Evolutionary conservation across 2,888 invertebrate genomes (phyloP), one percentile per base, ranked within the genome.

Genomic region (Rhogogaster chlorosoma): DNA sequence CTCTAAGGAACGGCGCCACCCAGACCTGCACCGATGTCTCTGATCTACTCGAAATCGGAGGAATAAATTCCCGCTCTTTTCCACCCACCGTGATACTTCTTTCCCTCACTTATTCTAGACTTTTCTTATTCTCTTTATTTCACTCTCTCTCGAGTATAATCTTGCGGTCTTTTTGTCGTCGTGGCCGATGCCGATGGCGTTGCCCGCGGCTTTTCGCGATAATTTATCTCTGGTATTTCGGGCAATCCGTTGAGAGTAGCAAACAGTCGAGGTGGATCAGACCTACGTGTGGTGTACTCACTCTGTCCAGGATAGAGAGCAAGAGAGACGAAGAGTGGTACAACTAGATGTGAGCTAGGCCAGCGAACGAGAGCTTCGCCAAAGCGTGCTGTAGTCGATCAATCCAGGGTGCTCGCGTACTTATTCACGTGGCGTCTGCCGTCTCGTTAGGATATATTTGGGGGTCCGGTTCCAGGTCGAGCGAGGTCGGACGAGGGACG

Each of bases 71-170:
- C 73, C 75, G n/a, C 84, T 57, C 36, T 75, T 45, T 84, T 84
- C n/a, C n/a, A 38, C 26, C 78, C 94, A 94, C 93, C 94, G 92
- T 91, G 92, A 92, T 92, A 93, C 93, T 67, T 78, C 83, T 77
- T 83, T 61, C 15, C 45, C 49, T 22, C 3, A 26, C 73, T 4
- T 6, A 0, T 82, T 86, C 85, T 84, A 77, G 84, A 57, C 85
- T 85, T 70, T 71, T 84, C 83, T 85, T n/a, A 70, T 77, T 85
- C 49, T 75, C 78, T 70, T 29, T 78, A 45, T 49, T 73, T 45
- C 83, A 71, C 64, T 84, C 85, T 77, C 84, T 83, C 85, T 84
- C 80, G 73, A 77, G 85, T 86, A 84, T 71, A 84, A 53, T 57
- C 70, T 42, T n/a, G 67, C 10, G 42, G 67, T 67, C 82, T 61